Evolutionary conservation across 2,888 invertebrate species (phyloP).

Genomic region (Aphelenchoides bicaudatus): DNA sequence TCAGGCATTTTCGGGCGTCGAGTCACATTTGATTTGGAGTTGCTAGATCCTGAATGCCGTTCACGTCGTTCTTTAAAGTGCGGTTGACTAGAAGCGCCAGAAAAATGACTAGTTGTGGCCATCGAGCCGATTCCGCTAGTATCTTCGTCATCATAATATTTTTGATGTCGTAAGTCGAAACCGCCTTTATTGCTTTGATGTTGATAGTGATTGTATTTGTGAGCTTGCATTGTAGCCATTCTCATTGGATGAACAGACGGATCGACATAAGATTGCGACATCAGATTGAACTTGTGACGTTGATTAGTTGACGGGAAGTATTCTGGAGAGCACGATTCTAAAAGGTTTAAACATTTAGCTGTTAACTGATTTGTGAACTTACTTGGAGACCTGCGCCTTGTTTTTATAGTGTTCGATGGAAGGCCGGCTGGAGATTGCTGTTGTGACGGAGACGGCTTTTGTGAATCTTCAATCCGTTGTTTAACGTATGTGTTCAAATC

Average conservation of each 20-base stretch:
- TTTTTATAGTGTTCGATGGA: neutral
- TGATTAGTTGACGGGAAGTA: neutral
- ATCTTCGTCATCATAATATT: slow-evolving; percentile 10
- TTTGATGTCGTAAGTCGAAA: too few relatives aligned
- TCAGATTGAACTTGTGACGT: slow-evolving; percentile 8
- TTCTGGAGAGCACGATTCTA: slow-evolving; percentile 26
- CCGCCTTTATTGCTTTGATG: too few relatives aligned
- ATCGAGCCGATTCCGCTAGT: slow-evolving; percentile 35
- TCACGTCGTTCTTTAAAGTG: too few relatives aligned
- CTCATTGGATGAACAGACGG: slow-evolving; percentile 2
- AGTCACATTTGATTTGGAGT: neutral
- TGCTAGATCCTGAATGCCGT: slow-evolving; percentile 8
- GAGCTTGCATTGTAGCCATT: too few relatives aligned
- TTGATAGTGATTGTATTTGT: too few relatives aligned
- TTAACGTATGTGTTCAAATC: slow-evolving; percentile 36
- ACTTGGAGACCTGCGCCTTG: slow-evolving; percentile 28
- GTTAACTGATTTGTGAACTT: slow-evolving; percentile 15
- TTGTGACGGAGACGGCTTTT: slow-evolving; percentile 19
- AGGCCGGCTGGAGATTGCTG: slow-evolving; percentile 16
- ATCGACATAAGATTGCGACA: slow-evolving; percentile 28
- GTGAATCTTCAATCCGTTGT: slow-evolving; percentile 20
- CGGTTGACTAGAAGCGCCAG: slow-evolving; percentile 20
- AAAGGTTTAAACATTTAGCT: slow-evolving; percentile 3
- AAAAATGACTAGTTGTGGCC: slow-evolving; percentile 27
- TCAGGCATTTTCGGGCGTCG: neutral